These are phyloP conservation scores for Platycheirus albimanus DNA, from an alignment of 2,888 invertebrate genomes.

Conservation along the genomic window DNA sequence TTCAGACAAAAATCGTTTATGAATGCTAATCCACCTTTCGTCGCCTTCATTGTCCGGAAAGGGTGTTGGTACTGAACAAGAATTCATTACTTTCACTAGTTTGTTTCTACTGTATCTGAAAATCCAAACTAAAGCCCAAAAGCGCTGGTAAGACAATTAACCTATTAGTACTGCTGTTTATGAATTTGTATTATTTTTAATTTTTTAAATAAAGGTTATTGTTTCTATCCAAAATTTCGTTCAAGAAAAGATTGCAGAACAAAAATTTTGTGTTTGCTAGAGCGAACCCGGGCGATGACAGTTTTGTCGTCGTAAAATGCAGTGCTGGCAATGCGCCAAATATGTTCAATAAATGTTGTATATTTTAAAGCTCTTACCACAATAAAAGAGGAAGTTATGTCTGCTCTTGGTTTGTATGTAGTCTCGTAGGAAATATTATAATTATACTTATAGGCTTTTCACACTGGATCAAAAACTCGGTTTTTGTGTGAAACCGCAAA, in stretches of 20 bases:
- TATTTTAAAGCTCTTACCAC: too few species aligned
- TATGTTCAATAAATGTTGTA: conserved; percentile 30
- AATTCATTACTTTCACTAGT: conserved; percentile 85
- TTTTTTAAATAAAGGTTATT: neutral
- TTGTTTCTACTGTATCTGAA: conserved; percentile 3
- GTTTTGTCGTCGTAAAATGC: conserved; percentile 16
- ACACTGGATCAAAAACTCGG: too few species aligned
- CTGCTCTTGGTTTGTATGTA: too few species aligned
- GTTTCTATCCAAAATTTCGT: conserved; percentile 22
- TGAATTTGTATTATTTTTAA: neutral
- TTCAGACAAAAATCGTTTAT: conserved; percentile 92
- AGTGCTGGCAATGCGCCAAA: conserved; percentile 46
- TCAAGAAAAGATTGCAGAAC: conserved; percentile 23
- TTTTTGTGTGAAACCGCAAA: too few species aligned
- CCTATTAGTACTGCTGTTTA: neutral
- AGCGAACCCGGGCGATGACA: conserved; percentile 57
- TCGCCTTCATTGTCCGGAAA: conserved; percentile 92
- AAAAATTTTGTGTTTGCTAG: conserved; percentile 46
- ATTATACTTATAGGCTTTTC: too few species aligned
- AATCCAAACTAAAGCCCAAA: neutral
- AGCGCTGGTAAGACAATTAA: neutral
- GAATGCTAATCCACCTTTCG: conserved; percentile 90
- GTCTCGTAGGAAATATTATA: too few species aligned
- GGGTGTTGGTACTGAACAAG: conserved; percentile 88
- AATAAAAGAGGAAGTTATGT: too few species aligned